Evolutionary conservation across 2,888 invertebrate genomes (phyloP), one percentile per base, ranked within the genome.

Genomic region (Nephrocerus scutellatus): DNA sequence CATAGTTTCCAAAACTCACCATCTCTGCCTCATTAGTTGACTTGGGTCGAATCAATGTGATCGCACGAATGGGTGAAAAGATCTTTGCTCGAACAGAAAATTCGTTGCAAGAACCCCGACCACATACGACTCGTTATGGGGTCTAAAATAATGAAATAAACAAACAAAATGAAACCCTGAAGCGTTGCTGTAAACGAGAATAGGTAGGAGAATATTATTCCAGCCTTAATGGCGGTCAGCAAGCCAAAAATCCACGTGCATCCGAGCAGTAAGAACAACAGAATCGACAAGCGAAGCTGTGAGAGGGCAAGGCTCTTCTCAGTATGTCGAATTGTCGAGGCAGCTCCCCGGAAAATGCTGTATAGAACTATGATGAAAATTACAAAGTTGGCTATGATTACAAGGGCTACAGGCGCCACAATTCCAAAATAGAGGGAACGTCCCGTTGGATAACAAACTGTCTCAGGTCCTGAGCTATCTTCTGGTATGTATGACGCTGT

Each of bases 191-290:
- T 76, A n/a, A 77, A 55, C 53, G 77, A 78, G 51, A 79, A 79
- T 1, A 79, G 61, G 54, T 78, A 79, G 0, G 77, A 75, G 65
- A 77, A 77, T 15, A 73, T 50, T 15, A 74, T 44, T 8, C 66
- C 60, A 15, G 70, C 68, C 5, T 61, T 65, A 30, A 73, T 66
- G 51, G 74, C 73, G 2, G 74, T 73, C 49, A 75, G 68, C 21
- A 78, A 56, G 6, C 77, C 78, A 54, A 79, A 79, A 16, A 77
- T 62, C 78, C 78, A 79, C 2, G 77, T 73, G 3, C 78, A 60
- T 1, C 79, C 78, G 12, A 79, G 57, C 20, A 79, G 61, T 43
- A 78, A 79, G 54, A 77, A 77, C 33, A 79, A 60, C 47, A 78
- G 68, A 43, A 76, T 63, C 1, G 74, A 75, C 10, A 78, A 57